phyloP scores from a whole-genome alignment of 2,113 vertebrate genomes.

The Limanda limanda region DNA sequence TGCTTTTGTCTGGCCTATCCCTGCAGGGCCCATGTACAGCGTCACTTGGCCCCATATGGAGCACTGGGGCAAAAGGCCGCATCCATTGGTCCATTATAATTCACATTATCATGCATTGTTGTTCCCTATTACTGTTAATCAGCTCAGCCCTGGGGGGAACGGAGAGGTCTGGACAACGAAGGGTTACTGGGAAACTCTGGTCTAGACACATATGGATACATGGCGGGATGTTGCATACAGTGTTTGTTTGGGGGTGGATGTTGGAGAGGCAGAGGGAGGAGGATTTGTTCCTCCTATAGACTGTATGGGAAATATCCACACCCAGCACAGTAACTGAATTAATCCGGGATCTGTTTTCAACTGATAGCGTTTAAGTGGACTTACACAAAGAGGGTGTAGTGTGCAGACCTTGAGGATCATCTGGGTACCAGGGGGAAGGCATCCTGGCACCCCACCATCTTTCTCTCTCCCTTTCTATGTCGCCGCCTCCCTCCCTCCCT shows the following conservation, averaged over 20 bases:
- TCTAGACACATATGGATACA: slow-evolving; percentile 44
- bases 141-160: slow-evolving; percentile 48
- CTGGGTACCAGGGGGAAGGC: slow-evolving; percentile 37
- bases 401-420: slow-evolving; percentile 44
- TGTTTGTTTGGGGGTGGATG: not conserved
- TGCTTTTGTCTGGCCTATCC: slow-evolving; percentile 54
- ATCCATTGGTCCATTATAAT: slow-evolving; percentile 66
- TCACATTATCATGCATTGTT: slow-evolving; percentile 72
- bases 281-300: slow-evolving; percentile 11
- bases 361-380: slow-evolving; percentile 60
- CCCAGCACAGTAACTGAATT: slow-evolving; percentile 29
- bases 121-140: slow-evolving; percentile 69
- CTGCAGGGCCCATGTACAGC: slow-evolving; percentile 36
- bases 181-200: slow-evolving; percentile 46
- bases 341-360: slow-evolving; percentile 71
- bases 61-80: slow-evolving; percentile 38
- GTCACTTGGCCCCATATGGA: slow-evolving; percentile 51
- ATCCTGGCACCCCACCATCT: slow-evolving; percentile 58
- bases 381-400: slow-evolving; percentile 39
- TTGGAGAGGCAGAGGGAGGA: not conserved
- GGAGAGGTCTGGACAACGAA: slow-evolving; percentile 24
- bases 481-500: slow-evolving; percentile 1
- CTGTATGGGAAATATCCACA: slow-evolving; percentile 8
- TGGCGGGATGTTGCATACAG: slow-evolving; percentile 12
- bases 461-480: not conserved